phyloP scores from a whole-genome alignment of 2,113 vertebrate genomes.

The Callochromis pleurospilus region DNA sequence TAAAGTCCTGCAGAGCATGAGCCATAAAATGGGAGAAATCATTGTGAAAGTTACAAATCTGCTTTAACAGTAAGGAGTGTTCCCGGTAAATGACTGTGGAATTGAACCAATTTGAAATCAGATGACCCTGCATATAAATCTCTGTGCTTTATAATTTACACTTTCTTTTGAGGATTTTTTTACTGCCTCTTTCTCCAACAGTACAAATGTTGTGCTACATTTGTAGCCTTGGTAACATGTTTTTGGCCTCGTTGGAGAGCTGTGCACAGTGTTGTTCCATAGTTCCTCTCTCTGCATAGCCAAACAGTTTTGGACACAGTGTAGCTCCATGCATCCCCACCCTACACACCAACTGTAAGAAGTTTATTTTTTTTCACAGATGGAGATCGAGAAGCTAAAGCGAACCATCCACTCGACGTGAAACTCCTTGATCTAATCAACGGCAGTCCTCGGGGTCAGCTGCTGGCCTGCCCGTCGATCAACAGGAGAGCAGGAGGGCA shows the following conservation, averaged over 20 bases:
- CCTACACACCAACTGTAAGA: neutral
- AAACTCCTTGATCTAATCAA: conserved; percentile 29
- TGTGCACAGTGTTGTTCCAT: neutral
- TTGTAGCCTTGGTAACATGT: neutral
- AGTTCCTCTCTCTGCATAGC: neutral
- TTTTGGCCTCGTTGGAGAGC: neutral
- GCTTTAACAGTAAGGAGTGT: neutral
- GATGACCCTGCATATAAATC: neutral
- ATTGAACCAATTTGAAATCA: neutral
- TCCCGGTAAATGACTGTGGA: neutral
- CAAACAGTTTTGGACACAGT: neutral
- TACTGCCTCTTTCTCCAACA: neutral
- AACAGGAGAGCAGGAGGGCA: neutral
- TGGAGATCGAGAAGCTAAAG: conserved; percentile 92
- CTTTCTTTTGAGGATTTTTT: neutral
- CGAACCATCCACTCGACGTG: conserved; percentile 79
- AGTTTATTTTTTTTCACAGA: conserved; percentile 61
- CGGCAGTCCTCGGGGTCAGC: conserved; percentile 19
- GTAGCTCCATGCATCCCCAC: neutral
- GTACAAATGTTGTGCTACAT: neutral
- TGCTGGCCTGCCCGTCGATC: neutral
- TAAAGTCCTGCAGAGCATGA: neutral
- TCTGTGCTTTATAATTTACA: neutral
- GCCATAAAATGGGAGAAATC: neutral
- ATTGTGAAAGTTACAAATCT: neutral